Conservation (phyloP, 2,888 invertebrate species). For the Metallyticus violacea region DNA sequence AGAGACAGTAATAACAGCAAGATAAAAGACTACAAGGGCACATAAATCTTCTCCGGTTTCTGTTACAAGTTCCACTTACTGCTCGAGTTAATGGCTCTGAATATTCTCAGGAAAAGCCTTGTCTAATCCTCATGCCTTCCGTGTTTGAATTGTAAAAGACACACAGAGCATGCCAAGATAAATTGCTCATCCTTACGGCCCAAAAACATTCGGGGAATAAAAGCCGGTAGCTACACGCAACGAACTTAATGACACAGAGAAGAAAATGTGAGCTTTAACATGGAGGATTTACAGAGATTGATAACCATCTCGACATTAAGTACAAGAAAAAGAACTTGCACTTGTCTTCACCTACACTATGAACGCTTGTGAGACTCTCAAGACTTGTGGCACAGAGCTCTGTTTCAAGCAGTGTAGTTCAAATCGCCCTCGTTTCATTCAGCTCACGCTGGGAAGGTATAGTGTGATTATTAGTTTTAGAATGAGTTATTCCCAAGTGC, state of each 20-base stretch:
- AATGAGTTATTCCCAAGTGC: too few relatives aligned
- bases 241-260: background rate
- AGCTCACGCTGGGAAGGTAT: too few relatives aligned
- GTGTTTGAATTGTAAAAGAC: too few relatives aligned
- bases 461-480: too few relatives aligned
- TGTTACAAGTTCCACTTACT: background rate
- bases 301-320: background rate
- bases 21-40: too few relatives aligned
- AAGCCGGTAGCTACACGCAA: too few relatives aligned
- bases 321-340: background rate
- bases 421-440: too few relatives aligned
- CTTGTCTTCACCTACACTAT: background rate
- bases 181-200: background rate
- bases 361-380: too few relatives aligned
- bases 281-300: background rate
- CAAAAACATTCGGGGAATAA: background rate
- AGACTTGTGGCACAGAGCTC: too few relatives aligned
- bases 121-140: background rate
- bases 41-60: too few relatives aligned
- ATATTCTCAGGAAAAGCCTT: background rate
- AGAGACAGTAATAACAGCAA: too few relatives aligned
- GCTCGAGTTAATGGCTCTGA: background rate
- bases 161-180: background rate
- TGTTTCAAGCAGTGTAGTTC: too few relatives aligned
- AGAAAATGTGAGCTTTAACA: background rate